Conservation (phyloP, 2,797 vertebrate species). For the Leptoclinus maculatus region DNA sequence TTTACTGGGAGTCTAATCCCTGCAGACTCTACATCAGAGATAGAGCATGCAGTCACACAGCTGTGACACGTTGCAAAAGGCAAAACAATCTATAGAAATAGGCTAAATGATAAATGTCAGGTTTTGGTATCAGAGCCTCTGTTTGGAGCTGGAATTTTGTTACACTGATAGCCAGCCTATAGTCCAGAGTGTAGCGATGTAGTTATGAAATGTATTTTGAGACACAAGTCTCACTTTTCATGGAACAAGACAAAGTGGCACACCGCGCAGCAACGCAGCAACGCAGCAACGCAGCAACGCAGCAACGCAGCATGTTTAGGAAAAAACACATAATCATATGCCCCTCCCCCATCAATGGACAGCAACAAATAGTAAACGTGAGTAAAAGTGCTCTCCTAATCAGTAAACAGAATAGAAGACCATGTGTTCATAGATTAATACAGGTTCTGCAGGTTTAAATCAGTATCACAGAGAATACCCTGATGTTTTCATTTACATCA, state of each 20-base stretch:
- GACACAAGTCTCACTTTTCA: background rate
- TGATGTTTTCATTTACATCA: background rate
- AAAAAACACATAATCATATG: too few relatives aligned
- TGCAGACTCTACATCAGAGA: slow-evolving; percentile 18
- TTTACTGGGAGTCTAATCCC: slow-evolving; percentile 38
- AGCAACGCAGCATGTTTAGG: too few relatives aligned
- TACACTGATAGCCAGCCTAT: background rate
- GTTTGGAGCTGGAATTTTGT: background rate
- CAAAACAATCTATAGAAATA: slow-evolving; percentile 6
- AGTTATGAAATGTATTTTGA: background rate
- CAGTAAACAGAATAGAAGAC: too few relatives aligned
- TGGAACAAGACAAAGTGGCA: background rate
- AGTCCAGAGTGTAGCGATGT: background rate
- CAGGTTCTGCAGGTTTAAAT: background rate
- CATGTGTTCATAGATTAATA: background rate
- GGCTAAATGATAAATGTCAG: background rate
- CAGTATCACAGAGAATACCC: background rate
- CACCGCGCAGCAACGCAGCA: too few relatives aligned
- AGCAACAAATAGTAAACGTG: too few relatives aligned
- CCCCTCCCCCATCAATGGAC: too few relatives aligned
- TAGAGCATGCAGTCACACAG: slow-evolving; percentile 38
- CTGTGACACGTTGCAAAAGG: slow-evolving; percentile 20
- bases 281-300: too few relatives aligned
- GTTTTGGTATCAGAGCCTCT: background rate
- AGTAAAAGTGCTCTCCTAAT: too few relatives aligned